Percentiles rank a stretch among this genome's conserved stretches.
Conservation (phyloP, 1,140 invertebrate genomes). For the Teleogryllus occipitalis region DNA sequence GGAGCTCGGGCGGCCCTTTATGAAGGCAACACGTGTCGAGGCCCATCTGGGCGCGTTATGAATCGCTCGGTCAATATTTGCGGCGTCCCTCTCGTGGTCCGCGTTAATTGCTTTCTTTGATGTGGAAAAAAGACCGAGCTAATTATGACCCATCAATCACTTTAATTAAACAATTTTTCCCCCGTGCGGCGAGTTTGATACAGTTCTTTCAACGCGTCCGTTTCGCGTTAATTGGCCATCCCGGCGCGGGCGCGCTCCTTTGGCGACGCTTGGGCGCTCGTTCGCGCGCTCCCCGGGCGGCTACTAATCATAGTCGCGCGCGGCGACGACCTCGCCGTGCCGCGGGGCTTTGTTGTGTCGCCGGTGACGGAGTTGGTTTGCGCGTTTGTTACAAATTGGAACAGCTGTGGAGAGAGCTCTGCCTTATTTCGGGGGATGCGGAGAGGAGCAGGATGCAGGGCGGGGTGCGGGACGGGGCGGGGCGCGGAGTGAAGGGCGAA, state of each 20-base stretch:
- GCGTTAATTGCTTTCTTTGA: neutral
- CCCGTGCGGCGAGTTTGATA: neutral
- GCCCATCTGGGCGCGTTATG: neutral
- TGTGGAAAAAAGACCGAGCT: neutral
- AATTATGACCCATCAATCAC: neutral
- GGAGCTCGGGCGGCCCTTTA: neutral
- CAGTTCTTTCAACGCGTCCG: neutral
- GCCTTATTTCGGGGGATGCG: neutral
- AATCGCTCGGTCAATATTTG: neutral
- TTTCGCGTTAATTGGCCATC: neutral
- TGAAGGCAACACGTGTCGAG: neutral
- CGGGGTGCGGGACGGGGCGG: too few species aligned
- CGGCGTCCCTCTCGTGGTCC: neutral
- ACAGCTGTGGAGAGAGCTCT: neutral
- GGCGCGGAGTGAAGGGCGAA: too few species aligned
- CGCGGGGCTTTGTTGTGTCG: neutral
- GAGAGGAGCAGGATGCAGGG: neutral
- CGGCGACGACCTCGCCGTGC: too few species aligned
- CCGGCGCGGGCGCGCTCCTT: neutral
- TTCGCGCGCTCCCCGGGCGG: neutral
- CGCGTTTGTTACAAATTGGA: neutral
- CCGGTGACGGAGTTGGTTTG: neutral
- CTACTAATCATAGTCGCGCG: neutral
- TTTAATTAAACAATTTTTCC: constrained; percentile 2
- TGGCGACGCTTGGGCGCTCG: neutral